phyloP scores from a whole-genome alignment of 1,140 invertebrate species.

The Calephelis virginiensis region DNA sequence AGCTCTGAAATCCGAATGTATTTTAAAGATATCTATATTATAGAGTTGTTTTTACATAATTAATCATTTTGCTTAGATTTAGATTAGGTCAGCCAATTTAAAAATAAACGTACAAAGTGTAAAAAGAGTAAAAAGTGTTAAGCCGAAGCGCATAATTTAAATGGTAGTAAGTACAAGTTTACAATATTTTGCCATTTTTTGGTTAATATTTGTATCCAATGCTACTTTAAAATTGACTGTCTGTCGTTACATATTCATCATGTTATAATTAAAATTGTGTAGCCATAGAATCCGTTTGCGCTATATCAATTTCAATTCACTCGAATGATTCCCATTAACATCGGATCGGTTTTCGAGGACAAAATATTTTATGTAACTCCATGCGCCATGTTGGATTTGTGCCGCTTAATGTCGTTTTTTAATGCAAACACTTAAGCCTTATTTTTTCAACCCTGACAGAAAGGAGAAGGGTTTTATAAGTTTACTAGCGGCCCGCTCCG shows the following conservation, averaged over 20 bases:
- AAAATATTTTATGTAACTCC: neutral
- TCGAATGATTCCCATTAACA: conserved; percentile 6
- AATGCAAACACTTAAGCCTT: neutral
- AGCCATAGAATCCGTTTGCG: neutral
- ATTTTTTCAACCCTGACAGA: too few relatives aligned
- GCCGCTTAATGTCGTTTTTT: neutral
- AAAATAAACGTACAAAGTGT: too few relatives aligned
- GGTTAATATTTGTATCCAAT: neutral
- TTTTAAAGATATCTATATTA: too few relatives aligned
- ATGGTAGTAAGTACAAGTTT: too few relatives aligned
- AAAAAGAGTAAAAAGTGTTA: too few relatives aligned
- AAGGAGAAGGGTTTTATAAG: too few relatives aligned
- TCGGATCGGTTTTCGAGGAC: conserved; percentile 8
- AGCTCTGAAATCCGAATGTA: too few relatives aligned
- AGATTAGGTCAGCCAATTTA: too few relatives aligned
- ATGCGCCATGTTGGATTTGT: conserved; percentile 6
- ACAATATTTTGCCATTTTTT: neutral
- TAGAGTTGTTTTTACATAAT: too few relatives aligned
- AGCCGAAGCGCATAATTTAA: too few relatives aligned
- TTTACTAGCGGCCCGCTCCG: too few relatives aligned
- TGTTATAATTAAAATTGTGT: conserved; percentile 9
- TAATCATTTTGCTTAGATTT: too few relatives aligned
- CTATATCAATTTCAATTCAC: conserved; percentile 9
- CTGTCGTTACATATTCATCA: neutral
- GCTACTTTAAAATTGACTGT: neutral